Conservation (phyloP, 2,797 vertebrate genomes). For the Tokudaia tokunoshimensis region DNA sequence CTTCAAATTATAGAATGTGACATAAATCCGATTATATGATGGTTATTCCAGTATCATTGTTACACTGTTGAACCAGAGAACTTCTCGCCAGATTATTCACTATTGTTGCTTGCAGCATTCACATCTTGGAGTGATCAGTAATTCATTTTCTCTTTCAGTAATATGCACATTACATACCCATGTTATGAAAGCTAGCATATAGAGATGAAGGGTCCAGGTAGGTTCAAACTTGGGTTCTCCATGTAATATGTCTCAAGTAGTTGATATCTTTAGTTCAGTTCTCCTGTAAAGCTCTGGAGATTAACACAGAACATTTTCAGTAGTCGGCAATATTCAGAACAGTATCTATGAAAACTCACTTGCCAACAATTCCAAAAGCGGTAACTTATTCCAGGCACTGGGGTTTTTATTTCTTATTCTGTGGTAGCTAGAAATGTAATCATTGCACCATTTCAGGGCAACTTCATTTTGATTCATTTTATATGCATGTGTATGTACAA, state of each 20-base stretch:
- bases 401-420: not conserved
- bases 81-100: not conserved
- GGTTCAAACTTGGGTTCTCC: not conserved
- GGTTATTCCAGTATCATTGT: not conserved
- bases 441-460: not conserved
- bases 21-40: not conserved
- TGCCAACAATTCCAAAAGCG: not conserved
- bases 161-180: not conserved
- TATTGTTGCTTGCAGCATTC: not conserved
- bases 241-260: not conserved
- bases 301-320: not conserved
- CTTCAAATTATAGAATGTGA: not conserved
- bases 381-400: not conserved
- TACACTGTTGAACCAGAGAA: not conserved
- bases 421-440: not conserved
- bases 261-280: not conserved
- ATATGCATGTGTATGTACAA: not conserved
- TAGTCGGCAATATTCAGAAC: not conserved
- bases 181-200: not conserved
- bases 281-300: not conserved
- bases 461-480: not conserved
- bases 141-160: not conserved
- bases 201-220: not conserved
- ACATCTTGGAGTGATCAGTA: not conserved
- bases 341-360: not conserved